Conservation (phyloP, 2,113 vertebrate genomes). For the Raphicerus campestris region DNA sequence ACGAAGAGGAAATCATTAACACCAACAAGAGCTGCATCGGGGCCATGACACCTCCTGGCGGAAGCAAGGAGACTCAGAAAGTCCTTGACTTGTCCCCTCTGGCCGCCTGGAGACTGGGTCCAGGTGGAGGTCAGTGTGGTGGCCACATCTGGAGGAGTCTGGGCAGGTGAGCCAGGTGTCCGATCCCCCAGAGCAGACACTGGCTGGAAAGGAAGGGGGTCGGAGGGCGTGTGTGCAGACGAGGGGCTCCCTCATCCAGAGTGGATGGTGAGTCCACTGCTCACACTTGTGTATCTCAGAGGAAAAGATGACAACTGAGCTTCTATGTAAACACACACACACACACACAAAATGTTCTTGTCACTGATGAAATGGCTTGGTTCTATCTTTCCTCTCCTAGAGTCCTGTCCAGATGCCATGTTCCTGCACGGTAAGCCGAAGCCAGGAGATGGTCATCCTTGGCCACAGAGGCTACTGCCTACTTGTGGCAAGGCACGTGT, state of each 20-base stretch:
- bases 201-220: background rate
- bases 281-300: background rate
- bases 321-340: background rate
- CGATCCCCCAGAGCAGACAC: background rate
- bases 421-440: rapidly evolving
- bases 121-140: background rate
- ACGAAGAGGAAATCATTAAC: slow-evolving; percentile 83
- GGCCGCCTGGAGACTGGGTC: background rate
- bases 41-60: slow-evolving; percentile 76
- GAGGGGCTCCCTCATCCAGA: background rate
- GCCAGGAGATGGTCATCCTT: rapidly evolving
- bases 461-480: background rate
- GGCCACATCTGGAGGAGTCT: background rate
- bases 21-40: slow-evolving; percentile 70
- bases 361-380: too few relatives aligned
- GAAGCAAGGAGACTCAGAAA: slow-evolving; percentile 76
- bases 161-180: background rate
- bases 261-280: background rate
- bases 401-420: background rate
- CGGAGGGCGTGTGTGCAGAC: background rate
- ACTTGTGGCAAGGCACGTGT: rapidly evolving
- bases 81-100: slow-evolving; percentile 73
- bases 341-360: background rate
- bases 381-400: background rate
- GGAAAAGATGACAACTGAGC: background rate